phyloP scores from a whole-genome alignment of 2,888 invertebrate genomes.

The Clistopyga incitator region DNA sequence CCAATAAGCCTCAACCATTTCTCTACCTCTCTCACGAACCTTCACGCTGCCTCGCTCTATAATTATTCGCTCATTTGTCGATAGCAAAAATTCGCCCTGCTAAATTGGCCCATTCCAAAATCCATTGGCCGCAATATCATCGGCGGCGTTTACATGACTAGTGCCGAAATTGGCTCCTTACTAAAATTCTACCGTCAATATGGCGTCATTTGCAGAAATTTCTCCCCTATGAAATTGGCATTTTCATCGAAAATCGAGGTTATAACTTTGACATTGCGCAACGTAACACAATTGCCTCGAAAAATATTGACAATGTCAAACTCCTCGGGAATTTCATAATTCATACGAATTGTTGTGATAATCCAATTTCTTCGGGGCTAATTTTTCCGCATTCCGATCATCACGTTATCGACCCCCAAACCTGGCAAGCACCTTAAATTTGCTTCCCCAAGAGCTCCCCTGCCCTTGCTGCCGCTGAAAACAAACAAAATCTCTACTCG shows the following conservation, averaged over 20 bases:
- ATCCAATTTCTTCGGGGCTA: slow-evolving; percentile 36
- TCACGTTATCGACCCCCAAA: slow-evolving; percentile 27
- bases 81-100: slow-evolving; percentile 33
- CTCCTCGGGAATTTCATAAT: not conserved
- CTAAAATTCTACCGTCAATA: not conserved
- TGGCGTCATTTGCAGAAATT: not conserved
- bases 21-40: not conserved
- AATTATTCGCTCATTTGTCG: slow-evolving; percentile 5
- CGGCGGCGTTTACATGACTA: not conserved
- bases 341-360: not conserved
- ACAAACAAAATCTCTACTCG: slow-evolving; percentile 67
- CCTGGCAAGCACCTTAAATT: slow-evolving; percentile 39
- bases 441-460: slow-evolving; percentile 55
- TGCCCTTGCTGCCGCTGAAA: slow-evolving; percentile 48
- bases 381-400: slow-evolving; percentile 26
- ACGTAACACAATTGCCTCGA: too few relatives aligned
- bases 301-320: not conserved
- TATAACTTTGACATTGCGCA: too few relatives aligned
- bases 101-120: slow-evolving; percentile 5
- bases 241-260: not conserved
- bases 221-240: not conserved
- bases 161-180: not conserved
- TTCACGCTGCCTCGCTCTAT: slow-evolving; percentile 15
- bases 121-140: too few relatives aligned
- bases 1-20: not conserved